These are phyloP conservation scores for Hemibagrus wyckioides DNA, from an alignment of 2,113 vertebrate genomes.

Conservation along the genomic window DNA sequence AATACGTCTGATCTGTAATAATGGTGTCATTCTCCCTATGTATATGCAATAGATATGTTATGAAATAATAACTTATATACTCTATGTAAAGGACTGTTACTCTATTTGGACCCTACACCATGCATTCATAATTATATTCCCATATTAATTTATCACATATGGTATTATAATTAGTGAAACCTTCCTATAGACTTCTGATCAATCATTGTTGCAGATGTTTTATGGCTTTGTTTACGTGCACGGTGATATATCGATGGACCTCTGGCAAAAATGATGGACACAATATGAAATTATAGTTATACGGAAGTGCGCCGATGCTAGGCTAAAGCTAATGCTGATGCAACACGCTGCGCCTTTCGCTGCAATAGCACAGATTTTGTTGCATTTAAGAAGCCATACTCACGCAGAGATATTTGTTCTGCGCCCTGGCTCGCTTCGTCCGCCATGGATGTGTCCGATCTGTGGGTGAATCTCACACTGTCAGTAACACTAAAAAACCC, in stretches of 20 bases:
- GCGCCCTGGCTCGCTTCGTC: constrained; percentile 57
- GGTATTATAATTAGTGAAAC: not conserved
- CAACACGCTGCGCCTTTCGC: constrained; percentile 40
- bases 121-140: not conserved
- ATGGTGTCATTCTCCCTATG: not conserved
- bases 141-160: not conserved
- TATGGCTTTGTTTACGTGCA: not conserved
- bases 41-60: not conserved
- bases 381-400: constrained; percentile 32
- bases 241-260: too few species aligned
- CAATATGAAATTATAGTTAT: not conserved
- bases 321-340: constrained; percentile 43
- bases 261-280: not conserved
- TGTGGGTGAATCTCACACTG: not conserved
- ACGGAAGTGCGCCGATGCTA: not conserved
- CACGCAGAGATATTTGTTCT: constrained; percentile 67
- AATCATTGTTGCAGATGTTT: too few species aligned
- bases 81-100: not conserved
- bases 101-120: not conserved
- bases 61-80: not conserved
- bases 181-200: not conserved
- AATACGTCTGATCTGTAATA: not conserved
- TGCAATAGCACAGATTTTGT: not conserved
- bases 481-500: not conserved
- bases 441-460: constrained; percentile 58